Evolutionary conservation across 2,797 vertebrate species (phyloP).

Genomic region (Crenuchus spilurus): DNA sequence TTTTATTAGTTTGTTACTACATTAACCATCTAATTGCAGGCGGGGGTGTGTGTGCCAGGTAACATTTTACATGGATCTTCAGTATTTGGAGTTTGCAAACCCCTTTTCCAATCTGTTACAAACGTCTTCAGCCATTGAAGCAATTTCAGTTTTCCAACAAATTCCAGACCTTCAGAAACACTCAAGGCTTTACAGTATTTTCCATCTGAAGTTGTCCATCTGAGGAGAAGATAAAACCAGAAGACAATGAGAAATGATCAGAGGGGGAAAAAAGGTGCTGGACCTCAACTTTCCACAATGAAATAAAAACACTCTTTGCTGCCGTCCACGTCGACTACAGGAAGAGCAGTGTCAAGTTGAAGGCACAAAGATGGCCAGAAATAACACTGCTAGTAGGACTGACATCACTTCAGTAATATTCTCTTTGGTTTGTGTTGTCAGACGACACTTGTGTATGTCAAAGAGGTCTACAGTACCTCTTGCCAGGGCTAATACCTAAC

Average conservation of each 20-base stretch:
- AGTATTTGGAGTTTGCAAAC: background rate
- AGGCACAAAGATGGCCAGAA: conserved; percentile 60
- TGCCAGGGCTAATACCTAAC: conserved; percentile 47
- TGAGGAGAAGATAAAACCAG: conserved; percentile 5
- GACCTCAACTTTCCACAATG: conserved; percentile 45
- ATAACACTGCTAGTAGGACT: conserved; percentile 63
- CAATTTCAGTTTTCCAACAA: background rate
- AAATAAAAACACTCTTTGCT: conserved; percentile 61
- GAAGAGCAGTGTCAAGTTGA: conserved; percentile 52
- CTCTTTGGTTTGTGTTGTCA: conserved; percentile 52
- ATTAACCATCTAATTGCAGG: background rate
- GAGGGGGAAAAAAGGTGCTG: background rate
- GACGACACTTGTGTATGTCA: conserved; percentile 50
- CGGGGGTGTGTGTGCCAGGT: background rate
- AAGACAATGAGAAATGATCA: conserved; percentile 21
- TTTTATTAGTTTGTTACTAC: conserved; percentile 24
- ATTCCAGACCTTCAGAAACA: background rate
- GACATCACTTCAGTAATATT: conserved; percentile 55
- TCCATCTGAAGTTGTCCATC: background rate
- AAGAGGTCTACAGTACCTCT: conserved; percentile 42
- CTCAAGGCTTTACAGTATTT: background rate
- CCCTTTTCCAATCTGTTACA: background rate
- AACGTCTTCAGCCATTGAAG: background rate
- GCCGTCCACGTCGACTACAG: conserved; percentile 55
- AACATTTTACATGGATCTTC: background rate